Base-by-base conservation (phyloP, 2,797 vertebrate genomes). In the Telmatherina bonti region DNA sequence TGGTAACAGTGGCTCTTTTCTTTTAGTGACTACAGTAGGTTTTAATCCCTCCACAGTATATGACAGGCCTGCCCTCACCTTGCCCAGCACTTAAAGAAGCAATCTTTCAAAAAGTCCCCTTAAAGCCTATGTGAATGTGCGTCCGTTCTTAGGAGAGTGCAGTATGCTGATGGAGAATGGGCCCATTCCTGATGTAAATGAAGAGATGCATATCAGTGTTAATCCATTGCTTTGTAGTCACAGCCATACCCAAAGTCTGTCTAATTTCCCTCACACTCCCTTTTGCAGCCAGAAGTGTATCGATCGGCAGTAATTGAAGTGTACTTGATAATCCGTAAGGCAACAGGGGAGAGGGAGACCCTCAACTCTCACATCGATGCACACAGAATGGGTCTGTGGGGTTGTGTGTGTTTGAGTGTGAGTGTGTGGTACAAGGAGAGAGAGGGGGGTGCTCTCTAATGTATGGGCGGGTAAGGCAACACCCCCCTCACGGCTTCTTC, bases 191-290 rank as follows among this genome's bases (percentile, higher is more conserved):
- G 90, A 95, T 95, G 93, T 95, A 95, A 95, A 95, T 95, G 92
- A 94, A 95, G 93, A 95, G 94, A 95, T 95, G 94, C 93, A 95
- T 95, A 95, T 95, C 93, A 91, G 89, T 90, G 92, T 94, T 95
- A 95, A 95, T 95, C 93, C 93, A 93, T 95, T 94, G 93, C 94
- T 95, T 95, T 95, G 94, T 94, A 94, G 94, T 95, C 94, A 94
- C 90, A 86, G 92, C 93, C 93, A 94, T 94, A 91, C 93, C 92
- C 92, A 93, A 94, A 94, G 93, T 93, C 92, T 93, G 92, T 94
- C 94, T 95, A 93, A 94, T 95, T 95, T 95, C 93, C 92, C 93
- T 93, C 88, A 88, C 93, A 91, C 93, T 93, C 90, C 92, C 92
- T 92, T 93, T 93, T 90, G 92, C 93, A 94, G 94, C 92, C 93